Evolutionary conservation across 2,113 vertebrate species (phyloP).

Genomic region (Cichladusa arquata): DNA sequence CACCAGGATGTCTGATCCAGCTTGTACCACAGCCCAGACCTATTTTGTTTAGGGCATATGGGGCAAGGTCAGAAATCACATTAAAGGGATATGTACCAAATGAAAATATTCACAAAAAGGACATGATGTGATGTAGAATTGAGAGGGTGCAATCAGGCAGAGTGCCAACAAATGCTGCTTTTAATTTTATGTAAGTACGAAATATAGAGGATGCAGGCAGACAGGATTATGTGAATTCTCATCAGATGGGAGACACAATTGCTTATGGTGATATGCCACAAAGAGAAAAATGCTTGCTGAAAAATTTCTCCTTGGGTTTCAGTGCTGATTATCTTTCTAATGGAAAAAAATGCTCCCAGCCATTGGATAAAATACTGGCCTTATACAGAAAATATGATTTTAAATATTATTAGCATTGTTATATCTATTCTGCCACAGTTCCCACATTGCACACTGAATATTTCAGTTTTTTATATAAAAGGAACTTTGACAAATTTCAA

Average conservation of each 20-base stretch:
- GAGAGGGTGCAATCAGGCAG: not conserved
- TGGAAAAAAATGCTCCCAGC: not conserved
- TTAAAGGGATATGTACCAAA: not conserved
- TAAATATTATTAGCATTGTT: not conserved
- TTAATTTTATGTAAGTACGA: not conserved
- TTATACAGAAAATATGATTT: not conserved
- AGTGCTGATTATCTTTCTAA: not conserved
- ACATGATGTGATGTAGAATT: not conserved
- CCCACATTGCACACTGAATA: not conserved
- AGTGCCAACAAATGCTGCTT: not conserved
- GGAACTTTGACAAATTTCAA: not conserved
- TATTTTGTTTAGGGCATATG: not conserved
- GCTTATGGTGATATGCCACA: not conserved
- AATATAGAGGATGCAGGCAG: not conserved
- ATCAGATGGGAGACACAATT: not conserved
- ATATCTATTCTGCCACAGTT: not conserved
- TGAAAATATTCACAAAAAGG: not conserved
- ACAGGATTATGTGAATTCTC: not conserved
- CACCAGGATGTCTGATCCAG: not conserved
- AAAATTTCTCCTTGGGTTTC: not conserved
- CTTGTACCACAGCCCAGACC: not conserved
- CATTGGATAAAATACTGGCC: not conserved
- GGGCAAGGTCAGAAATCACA: not conserved
- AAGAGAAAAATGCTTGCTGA: not conserved
- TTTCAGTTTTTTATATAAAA: not conserved